phyloP scores from a whole-genome alignment of 1,140 invertebrate genomes.

The Triops longicaudatus region DNA sequence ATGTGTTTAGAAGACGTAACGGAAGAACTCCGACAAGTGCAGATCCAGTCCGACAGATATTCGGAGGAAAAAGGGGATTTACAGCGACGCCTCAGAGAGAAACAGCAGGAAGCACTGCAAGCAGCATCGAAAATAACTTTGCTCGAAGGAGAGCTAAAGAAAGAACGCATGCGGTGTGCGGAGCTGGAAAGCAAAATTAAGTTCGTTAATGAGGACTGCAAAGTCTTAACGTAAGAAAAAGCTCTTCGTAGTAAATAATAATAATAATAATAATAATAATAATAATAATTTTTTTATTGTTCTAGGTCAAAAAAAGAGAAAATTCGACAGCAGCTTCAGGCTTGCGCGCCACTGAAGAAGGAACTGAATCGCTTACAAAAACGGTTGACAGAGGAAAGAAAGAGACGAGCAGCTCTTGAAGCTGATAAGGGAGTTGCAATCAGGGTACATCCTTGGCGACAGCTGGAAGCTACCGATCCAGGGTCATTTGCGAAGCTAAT shows the following conservation, averaged over 20 bases:
- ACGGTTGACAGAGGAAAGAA: constrained; percentile 7
- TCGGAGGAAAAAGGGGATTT: not conserved
- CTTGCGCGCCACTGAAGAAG: not conserved
- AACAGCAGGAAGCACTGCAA: not conserved
- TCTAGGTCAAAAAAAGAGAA: not conserved
- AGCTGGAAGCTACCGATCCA: constrained; percentile 20
- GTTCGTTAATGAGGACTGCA: not conserved
- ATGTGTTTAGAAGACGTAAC: not conserved
- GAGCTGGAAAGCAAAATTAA: not conserved
- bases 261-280: not conserved
- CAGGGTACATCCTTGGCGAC: constrained; percentile 25
- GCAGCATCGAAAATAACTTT: not conserved
- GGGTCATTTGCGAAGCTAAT: not conserved
- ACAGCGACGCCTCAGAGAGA: not conserved
- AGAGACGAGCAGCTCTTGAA: constrained; percentile 16
- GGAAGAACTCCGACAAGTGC: not conserved
- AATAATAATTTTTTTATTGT: not conserved
- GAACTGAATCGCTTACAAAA: constrained; percentile 16
- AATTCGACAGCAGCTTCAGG: not conserved
- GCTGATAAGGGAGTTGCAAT: constrained; percentile 13
- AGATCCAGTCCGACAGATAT: not conserved
- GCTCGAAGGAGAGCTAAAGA: not conserved
- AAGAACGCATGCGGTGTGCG: not conserved
- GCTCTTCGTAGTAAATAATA: not conserved
- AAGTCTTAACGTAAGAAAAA: not conserved